These are phyloP conservation scores for Onthophagus taurus DNA, from an alignment of 1,140 invertebrate genomes.

Conservation along the genomic window DNA sequence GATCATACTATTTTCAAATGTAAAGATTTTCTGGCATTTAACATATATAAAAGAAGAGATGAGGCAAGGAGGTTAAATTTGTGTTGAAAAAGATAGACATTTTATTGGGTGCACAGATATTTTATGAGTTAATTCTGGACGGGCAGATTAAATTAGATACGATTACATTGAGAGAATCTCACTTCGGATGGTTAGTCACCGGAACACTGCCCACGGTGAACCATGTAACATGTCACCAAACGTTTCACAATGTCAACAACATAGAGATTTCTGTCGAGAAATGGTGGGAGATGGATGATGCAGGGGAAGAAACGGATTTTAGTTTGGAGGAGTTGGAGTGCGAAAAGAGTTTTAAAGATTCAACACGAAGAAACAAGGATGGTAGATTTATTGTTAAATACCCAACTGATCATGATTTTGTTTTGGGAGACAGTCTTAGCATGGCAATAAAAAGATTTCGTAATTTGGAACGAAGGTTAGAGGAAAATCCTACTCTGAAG, in stretches of 20 bases:
- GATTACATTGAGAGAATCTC: slow-evolving; percentile 27
- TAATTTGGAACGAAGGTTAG: slow-evolving; percentile 25
- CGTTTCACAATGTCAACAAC: background rate
- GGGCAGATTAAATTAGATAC: slow-evolving; percentile 23
- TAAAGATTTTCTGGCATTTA: too few relatives aligned
- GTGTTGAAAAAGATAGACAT: slow-evolving; percentile 21
- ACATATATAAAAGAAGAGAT: too few relatives aligned
- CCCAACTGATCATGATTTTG: slow-evolving; percentile 24
- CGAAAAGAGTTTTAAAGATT: slow-evolving; percentile 20
- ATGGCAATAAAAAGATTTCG: slow-evolving; percentile 27
- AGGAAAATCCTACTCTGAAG: slow-evolving; percentile 22
- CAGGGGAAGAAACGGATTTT: slow-evolving; percentile 14
- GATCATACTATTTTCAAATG: too few relatives aligned
- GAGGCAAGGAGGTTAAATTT: too few relatives aligned
- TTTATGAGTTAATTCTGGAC: slow-evolving; percentile 17
- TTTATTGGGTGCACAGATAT: slow-evolving; percentile 24
- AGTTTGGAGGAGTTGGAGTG: slow-evolving; percentile 23
- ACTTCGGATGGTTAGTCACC: slow-evolving; percentile 28
- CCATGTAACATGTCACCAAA: background rate
- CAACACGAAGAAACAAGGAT: slow-evolving; percentile 15
- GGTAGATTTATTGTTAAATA: slow-evolving; percentile 31
- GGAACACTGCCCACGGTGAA: background rate
- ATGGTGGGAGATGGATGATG: slow-evolving; percentile 29
- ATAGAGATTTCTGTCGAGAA: slow-evolving; percentile 2
- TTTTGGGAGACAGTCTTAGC: slow-evolving; percentile 23